These are phyloP conservation scores for Drosophila fuyamai DNA, from an alignment of 1,140 invertebrate species.

Conservation along the genomic window DNA sequence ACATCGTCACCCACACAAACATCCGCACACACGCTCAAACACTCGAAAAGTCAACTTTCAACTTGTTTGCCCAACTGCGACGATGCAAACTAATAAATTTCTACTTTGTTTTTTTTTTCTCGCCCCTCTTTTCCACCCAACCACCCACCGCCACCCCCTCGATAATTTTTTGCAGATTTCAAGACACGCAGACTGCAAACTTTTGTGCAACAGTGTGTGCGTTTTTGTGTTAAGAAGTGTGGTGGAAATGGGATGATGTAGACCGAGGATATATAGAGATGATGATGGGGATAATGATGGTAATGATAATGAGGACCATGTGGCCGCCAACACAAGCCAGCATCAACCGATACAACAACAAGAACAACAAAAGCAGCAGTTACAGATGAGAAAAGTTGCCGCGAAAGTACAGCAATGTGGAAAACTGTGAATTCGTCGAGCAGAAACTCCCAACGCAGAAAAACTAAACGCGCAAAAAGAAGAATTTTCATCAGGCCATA, in stretches of 20 bases:
- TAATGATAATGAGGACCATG: slow-evolving; percentile 46
- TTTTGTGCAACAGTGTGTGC: slow-evolving; percentile 54
- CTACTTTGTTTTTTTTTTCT: slow-evolving; percentile 58
- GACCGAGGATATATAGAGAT: slow-evolving; percentile 41
- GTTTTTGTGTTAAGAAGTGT: slow-evolving; percentile 31
- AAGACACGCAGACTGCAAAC: slow-evolving; percentile 35
- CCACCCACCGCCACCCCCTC: slow-evolving; percentile 33
- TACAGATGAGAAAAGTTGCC: slow-evolving; percentile 54
- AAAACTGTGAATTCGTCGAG: slow-evolving; percentile 80
- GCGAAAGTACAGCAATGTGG: slow-evolving; percentile 81
- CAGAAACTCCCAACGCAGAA: slow-evolving; percentile 82
- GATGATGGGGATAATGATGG: slow-evolving; percentile 50
- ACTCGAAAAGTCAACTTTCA: slow-evolving; percentile 58
- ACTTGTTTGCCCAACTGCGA: slow-evolving; percentile 79
- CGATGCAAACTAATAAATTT: slow-evolving; percentile 83
- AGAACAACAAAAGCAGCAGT: slow-evolving; percentile 27
- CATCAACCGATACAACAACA: slow-evolving; percentile 30
- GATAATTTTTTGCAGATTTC: slow-evolving; percentile 71
- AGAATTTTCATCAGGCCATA: slow-evolving; percentile 76
- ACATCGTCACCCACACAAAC: slow-evolving; percentile 31
- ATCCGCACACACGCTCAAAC: slow-evolving; percentile 33
- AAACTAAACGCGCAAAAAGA: slow-evolving; percentile 83
- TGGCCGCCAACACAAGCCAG: slow-evolving; percentile 23
- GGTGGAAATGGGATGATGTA: slow-evolving; percentile 55
- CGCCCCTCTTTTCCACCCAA: slow-evolving; percentile 11